Conservation (phyloP, 2,888 invertebrate species). For the Ectemnius cavifrons region DNA sequence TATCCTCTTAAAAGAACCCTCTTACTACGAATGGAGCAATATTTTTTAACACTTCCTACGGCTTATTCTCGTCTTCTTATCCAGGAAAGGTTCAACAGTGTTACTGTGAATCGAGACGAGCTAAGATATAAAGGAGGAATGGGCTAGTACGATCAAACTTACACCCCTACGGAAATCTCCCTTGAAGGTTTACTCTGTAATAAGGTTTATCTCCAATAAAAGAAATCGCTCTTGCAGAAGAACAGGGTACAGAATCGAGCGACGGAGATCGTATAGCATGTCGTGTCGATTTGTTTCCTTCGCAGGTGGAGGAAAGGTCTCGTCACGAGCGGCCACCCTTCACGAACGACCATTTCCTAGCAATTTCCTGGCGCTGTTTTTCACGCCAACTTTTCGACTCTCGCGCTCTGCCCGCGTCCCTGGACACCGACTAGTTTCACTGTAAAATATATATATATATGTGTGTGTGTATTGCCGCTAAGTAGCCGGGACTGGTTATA, state of each 20-base stretch:
- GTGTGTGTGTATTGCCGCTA: conserved; percentile 52
- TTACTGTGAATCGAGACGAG: not conserved
- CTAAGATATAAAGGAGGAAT: conserved; percentile 26
- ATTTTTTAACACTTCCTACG: too few relatives aligned
- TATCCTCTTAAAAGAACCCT: too few relatives aligned
- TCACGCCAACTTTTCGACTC: conserved; percentile 73
- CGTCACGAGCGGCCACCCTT: conserved; percentile 62
- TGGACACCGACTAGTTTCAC: conserved; percentile 46
- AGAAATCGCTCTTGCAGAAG: conserved; percentile 55
- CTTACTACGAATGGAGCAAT: too few relatives aligned
- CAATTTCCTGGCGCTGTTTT: conserved; percentile 76
- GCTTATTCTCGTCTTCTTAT: not conserved
- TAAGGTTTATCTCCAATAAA: conserved; percentile 64
- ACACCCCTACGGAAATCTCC: conserved; percentile 27
- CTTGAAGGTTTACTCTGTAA: conserved; percentile 38
- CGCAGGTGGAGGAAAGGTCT: conserved; percentile 40
- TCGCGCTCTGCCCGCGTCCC: conserved; percentile 26
- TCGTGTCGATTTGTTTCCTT: conserved; percentile 11
- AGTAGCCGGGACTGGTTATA: conserved; percentile 70
- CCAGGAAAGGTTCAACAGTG: too few relatives aligned
- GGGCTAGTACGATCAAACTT: conserved; percentile 18
- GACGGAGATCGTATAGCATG: conserved; percentile 33
- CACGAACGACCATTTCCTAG: conserved; percentile 71
- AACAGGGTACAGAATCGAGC: conserved; percentile 34
- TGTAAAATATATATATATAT: conserved; percentile 64